Conservation (phyloP, 2,113 vertebrate species). For the Eudorcas thomsonii region DNA sequence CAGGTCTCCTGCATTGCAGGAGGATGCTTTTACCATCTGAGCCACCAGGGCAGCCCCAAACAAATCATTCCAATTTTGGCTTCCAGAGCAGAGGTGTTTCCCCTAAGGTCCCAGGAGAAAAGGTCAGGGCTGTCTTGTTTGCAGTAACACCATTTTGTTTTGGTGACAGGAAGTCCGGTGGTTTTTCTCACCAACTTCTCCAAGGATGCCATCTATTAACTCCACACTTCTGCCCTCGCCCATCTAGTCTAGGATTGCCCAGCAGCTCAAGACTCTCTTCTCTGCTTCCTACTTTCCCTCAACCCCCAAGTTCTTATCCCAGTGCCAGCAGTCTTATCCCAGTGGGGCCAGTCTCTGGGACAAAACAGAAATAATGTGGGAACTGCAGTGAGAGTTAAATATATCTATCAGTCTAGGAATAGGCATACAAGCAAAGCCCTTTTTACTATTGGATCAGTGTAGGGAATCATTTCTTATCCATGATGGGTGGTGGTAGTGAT, state of each 20-base stretch:
- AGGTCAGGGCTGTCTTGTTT: background rate
- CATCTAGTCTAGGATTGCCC: background rate
- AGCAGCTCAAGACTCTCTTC: background rate
- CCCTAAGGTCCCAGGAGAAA: background rate
- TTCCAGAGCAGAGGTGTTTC: background rate
- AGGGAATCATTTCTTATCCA: conserved; percentile 4
- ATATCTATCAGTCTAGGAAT: background rate
- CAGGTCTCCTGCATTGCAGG: background rate
- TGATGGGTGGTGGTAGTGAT: background rate
- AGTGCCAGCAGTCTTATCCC: background rate
- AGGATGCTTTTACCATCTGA: background rate
- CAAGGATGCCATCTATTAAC: background rate
- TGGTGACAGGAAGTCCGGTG: background rate
- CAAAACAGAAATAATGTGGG: background rate
- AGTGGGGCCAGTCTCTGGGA: background rate
- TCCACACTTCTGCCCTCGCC: background rate
- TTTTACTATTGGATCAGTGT: background rate
- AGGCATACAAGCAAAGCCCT: background rate
- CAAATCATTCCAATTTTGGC: background rate
- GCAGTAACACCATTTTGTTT: background rate
- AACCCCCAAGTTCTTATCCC: background rate
- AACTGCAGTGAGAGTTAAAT: background rate
- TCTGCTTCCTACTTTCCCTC: background rate
- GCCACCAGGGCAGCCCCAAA: background rate
- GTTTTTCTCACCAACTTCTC: background rate